These are phyloP conservation scores for Pachyrhynchus sulphureomaculatus DNA, from an alignment of 1,140 invertebrate species.

Conservation along the genomic window DNA sequence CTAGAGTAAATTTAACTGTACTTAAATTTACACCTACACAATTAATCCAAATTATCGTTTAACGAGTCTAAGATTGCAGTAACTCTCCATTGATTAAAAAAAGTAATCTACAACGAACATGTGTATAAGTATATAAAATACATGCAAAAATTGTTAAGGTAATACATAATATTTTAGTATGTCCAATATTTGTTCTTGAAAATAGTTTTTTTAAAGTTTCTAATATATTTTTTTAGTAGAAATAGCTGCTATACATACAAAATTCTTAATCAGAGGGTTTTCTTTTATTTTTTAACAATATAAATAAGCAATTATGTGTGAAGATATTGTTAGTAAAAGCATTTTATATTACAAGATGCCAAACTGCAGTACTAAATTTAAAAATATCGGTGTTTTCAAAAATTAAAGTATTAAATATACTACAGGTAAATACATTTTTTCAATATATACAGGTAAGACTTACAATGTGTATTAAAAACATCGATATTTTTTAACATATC, in stretches of 20 bases:
- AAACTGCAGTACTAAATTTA: constrained; percentile 2
- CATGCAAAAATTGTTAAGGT: constrained; percentile 18
- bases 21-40: not conserved
- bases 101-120: constrained; percentile 7
- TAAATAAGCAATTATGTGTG: not conserved
- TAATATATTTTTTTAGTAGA: constrained; percentile 2
- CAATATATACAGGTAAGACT: not conserved
- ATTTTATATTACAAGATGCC: not conserved
- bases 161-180: constrained; percentile 1
- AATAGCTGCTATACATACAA: constrained; percentile 14
- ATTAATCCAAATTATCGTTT: not conserved
- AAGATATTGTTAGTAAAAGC: constrained; percentile 7
- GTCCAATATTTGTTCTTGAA: constrained; percentile 3
- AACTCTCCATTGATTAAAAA: not conserved
- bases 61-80: not conserved
- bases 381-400: constrained; percentile 3
- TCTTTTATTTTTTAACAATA: constrained; percentile 4
- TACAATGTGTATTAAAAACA: not conserved
- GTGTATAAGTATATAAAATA: constrained; percentile 30
- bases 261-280: constrained; percentile 28
- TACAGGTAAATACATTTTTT: not conserved
- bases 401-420: not conserved
- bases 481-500: not conserved
- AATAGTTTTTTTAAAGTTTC: not conserved
- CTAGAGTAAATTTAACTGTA: constrained; percentile 11